Percentiles rank a stretch among this genome's conserved stretches.
Conservation (phyloP, 1,140 invertebrate species). For the Pteromalus puparum region DNA sequence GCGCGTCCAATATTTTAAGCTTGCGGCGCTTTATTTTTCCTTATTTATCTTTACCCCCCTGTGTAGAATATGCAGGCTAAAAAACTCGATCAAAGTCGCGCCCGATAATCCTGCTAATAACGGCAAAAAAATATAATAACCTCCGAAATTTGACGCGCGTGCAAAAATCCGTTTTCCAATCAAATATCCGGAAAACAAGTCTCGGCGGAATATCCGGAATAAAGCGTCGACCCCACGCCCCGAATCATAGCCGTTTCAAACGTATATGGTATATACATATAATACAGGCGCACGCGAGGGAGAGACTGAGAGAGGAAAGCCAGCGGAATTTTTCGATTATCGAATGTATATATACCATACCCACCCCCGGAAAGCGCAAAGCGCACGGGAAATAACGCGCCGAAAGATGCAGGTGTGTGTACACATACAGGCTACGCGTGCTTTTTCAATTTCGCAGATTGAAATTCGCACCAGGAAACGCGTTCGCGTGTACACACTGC, state of each 20-base stretch:
- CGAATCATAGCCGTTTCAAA: not conserved
- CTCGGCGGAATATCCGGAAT: not conserved
- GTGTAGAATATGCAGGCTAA: not conserved
- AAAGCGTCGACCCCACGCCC: not conserved
- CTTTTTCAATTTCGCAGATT: constrained; percentile 55
- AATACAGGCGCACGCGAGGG: not conserved
- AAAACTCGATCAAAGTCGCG: not conserved
- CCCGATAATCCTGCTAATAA: not conserved
- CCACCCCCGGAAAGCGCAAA: not conserved
- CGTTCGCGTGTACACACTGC: not conserved
- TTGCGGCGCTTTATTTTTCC: not conserved
- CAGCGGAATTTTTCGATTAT: constrained; percentile 39
- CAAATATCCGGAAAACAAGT: not conserved
- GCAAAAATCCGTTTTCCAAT: not conserved
- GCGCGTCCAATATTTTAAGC: not conserved
- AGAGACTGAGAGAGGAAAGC: not conserved
- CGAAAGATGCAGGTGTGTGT: constrained; percentile 13
- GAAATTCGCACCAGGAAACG: constrained; percentile 35
- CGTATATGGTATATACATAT: not conserved
- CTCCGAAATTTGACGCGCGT: not conserved
- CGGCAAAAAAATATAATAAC: not conserved
- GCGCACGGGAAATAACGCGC: constrained; percentile 25
- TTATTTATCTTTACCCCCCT: not conserved
- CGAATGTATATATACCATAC: constrained; percentile 15
- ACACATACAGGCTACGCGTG: not conserved